phyloP scores from a whole-genome alignment of 1,140 invertebrate genomes.

The Pseudomyrmex flavicornis region DNA sequence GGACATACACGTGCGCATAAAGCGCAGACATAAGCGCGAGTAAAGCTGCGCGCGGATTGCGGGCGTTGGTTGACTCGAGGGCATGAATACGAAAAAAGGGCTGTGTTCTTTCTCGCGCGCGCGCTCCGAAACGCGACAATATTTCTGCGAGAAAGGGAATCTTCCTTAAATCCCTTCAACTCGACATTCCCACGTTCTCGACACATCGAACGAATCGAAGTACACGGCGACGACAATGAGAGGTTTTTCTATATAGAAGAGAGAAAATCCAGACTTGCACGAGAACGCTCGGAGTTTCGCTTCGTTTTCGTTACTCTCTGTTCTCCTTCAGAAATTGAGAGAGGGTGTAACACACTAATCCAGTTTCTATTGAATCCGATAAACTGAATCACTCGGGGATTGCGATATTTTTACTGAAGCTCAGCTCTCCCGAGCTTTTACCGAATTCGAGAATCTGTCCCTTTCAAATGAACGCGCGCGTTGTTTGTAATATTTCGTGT shows the following conservation, averaged over 20 bases:
- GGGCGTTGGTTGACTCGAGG: not conserved
- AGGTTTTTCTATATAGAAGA: constrained; percentile 37
- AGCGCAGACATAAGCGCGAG: constrained; percentile 25
- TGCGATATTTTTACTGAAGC: not conserved
- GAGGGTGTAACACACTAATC: not conserved
- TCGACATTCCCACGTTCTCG: constrained; percentile 66
- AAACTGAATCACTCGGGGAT: not conserved
- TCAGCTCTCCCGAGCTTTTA: not conserved
- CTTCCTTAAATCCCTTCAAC: constrained; percentile 60
- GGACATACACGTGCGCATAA: constrained; percentile 15
- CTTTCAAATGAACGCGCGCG: not conserved
- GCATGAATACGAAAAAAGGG: constrained; percentile 68
- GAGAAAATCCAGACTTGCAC: not conserved
- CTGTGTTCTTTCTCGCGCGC: constrained; percentile 45
- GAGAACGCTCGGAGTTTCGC: not conserved
- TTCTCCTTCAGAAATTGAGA: not conserved
- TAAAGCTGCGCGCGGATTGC: constrained; percentile 13
- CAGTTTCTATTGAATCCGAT: not conserved
- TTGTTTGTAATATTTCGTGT: constrained; percentile 9
- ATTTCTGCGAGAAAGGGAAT: not conserved
- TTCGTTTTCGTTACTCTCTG: not conserved
- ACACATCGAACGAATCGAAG: not conserved
- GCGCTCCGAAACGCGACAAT: not conserved
- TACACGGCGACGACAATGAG: not conserved
- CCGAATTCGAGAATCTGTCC: not conserved